Evolutionary conservation across 1,140 invertebrate genomes (phyloP).

Genomic region (Halyomorpha halys): DNA sequence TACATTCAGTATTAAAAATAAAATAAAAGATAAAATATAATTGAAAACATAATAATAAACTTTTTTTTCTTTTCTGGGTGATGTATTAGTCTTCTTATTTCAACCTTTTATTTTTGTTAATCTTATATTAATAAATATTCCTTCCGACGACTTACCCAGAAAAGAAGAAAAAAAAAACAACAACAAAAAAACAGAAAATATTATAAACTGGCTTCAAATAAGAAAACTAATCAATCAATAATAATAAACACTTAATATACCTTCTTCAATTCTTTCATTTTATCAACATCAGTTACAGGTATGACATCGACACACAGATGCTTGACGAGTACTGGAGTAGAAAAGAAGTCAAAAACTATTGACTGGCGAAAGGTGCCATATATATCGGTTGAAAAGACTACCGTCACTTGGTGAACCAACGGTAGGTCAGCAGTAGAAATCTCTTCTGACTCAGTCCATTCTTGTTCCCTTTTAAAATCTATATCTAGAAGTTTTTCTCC

Average conservation of each 20-base stretch:
- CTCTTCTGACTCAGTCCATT: constrained; percentile 40
- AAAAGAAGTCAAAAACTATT: constrained; percentile 67
- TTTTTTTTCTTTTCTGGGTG: too few species aligned
- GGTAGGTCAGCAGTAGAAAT: constrained; percentile 25
- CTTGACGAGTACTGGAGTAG: constrained; percentile 55
- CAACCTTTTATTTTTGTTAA: too few species aligned
- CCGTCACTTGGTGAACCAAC: constrained; percentile 46
- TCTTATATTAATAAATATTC: too few species aligned
- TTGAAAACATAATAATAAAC: too few species aligned
- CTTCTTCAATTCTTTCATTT: constrained; percentile 54
- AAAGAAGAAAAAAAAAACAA: too few species aligned
- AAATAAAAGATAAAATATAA: too few species aligned
- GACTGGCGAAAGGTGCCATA: constrained; percentile 74
- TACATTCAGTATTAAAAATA: too few species aligned
- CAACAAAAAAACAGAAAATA: too few species aligned
- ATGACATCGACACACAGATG: constrained; percentile 69
- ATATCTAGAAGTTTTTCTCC: constrained; percentile 27
- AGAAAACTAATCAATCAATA: too few species aligned
- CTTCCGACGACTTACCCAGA: too few species aligned
- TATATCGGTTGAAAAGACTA: constrained; percentile 59
- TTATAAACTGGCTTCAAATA: too few species aligned
- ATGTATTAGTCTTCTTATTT: too few species aligned
- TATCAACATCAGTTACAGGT: constrained; percentile 53
- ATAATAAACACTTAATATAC: constrained; percentile 16
- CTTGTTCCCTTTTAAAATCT: constrained; percentile 40